A percentile compares a stretch with the other conserved stretches of the same genome.
These are phyloP conservation scores for Rallus crepitans DNA, from an alignment of 2,797 vertebrate genomes.

Conservation along the genomic window DNA sequence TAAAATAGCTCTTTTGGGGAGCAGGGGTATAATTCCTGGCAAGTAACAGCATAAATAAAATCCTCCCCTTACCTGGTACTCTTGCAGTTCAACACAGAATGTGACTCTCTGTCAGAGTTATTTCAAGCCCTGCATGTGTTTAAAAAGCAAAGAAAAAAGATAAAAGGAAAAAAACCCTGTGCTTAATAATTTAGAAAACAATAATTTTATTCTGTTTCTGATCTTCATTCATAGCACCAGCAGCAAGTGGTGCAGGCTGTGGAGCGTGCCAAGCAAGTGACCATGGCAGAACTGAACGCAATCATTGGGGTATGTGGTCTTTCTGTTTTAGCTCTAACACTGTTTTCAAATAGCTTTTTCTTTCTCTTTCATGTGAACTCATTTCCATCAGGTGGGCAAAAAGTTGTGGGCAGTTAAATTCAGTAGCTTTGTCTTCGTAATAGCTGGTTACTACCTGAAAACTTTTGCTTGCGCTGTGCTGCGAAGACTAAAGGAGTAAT, in stretches of 20 bases:
- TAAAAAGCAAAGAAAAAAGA: not conserved
- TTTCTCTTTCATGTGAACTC: not conserved
- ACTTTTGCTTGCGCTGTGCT: not conserved
- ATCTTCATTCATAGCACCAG: slow-evolving; percentile 92
- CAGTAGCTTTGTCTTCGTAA: slow-evolving; percentile 16
- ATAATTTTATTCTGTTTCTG: slow-evolving; percentile 82
- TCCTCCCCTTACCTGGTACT: not conserved
- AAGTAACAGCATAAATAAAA: not conserved
- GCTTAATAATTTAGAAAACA: slow-evolving; percentile 75
- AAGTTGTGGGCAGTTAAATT: slow-evolving; percentile 32
- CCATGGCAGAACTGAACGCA: slow-evolving; percentile 98
- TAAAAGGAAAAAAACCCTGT: slow-evolving; percentile 39
- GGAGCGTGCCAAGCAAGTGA: slow-evolving; percentile 98
- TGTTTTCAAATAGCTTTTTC: slow-evolving; percentile 64
- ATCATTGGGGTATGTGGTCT: slow-evolving; percentile 99
- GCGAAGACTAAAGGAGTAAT: not conserved
- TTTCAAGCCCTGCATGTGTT: slow-evolving; percentile 58
- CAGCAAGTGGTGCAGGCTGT: slow-evolving; percentile 99
- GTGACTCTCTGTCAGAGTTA: not conserved
- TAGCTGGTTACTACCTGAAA: slow-evolving; percentile 19
- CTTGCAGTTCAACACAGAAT: not conserved
- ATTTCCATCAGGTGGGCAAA: slow-evolving; percentile 1
- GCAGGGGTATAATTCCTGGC: not conserved
- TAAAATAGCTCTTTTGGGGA: not conserved
- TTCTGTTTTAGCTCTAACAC: slow-evolving; percentile 76